phyloP scores from a whole-genome alignment of 2,797 vertebrate species.

The Gastrophryne carolinensis region DNA sequence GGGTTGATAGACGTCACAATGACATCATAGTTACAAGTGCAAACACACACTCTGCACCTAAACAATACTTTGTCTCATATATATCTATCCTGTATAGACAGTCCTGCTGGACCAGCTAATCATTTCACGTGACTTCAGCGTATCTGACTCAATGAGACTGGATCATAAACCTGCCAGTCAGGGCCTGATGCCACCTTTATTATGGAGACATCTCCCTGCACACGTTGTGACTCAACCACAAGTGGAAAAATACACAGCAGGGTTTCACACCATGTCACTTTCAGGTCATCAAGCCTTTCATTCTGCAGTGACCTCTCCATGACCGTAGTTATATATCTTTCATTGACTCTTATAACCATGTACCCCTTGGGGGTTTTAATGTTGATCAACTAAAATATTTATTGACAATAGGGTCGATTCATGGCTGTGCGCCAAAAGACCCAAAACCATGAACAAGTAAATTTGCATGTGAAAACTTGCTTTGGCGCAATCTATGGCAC shows the following conservation, averaged over 20 bases:
- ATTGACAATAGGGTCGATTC: too few species aligned
- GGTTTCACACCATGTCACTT: constrained; percentile 17
- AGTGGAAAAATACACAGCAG: constrained; percentile 23
- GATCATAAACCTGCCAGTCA: constrained; percentile 43
- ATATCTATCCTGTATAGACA: background rate
- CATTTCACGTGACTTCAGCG: constrained; percentile 3
- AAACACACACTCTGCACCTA: background rate
- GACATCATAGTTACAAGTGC: constrained; percentile 5
- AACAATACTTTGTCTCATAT: background rate
- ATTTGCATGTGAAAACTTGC: too few species aligned
- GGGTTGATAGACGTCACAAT: background rate
- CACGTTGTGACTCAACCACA: constrained; percentile 24
- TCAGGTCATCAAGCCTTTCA: constrained; percentile 13
- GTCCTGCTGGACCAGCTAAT: constrained; percentile 26
- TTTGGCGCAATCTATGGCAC: too few species aligned
- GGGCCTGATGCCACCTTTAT: constrained; percentile 41
- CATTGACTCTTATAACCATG: too few species aligned
- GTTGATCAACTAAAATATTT: too few species aligned
- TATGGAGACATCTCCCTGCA: constrained; percentile 31
- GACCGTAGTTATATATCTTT: too few species aligned
- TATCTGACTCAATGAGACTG: background rate
- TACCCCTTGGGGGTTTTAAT: too few species aligned
- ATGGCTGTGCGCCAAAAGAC: too few species aligned
- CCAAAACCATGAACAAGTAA: too few species aligned
- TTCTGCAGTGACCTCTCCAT: constrained; percentile 24